These are phyloP conservation scores for Vireo altiloquus DNA, from an alignment of 2,113 vertebrate species.

Conservation along the genomic window DNA sequence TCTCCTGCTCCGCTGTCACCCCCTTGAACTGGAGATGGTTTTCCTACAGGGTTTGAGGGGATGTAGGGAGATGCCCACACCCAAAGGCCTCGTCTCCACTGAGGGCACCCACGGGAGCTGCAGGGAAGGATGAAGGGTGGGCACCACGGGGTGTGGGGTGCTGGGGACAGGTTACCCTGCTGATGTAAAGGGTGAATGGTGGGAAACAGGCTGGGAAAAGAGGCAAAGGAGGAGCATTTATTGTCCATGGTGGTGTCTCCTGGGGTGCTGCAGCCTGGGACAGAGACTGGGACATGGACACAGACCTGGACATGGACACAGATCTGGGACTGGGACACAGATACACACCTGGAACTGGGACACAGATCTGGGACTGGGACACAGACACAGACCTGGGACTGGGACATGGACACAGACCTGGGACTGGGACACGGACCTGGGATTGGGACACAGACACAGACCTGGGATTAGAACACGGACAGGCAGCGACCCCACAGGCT, in stretches of 20 bases:
- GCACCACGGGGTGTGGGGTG: neutral
- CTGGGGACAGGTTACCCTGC: accelerated
- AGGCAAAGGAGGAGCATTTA: neutral
- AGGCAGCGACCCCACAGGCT: neutral
- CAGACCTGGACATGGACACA: neutral
- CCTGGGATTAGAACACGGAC: accelerated
- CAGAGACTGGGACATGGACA: neutral
- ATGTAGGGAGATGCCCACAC: neutral
- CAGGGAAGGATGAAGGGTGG: neutral
- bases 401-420: too few relatives aligned
- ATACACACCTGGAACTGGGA: neutral
- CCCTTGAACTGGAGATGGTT: neutral
- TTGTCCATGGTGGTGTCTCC: accelerated
- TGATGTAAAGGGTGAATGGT: neutral
- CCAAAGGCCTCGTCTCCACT: neutral
- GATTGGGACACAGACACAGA: neutral
- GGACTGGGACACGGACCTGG: neutral
- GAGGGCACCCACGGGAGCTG: neutral
- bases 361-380: neutral
- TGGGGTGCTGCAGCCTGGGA: neutral
- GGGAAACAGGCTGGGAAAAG: neutral
- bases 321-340: neutral
- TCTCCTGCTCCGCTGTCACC: neutral
- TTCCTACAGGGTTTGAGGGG: neutral
- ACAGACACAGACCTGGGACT: neutral